Conservation (phyloP, 2,113 vertebrate genomes). For the Caranx melampygus region DNA sequence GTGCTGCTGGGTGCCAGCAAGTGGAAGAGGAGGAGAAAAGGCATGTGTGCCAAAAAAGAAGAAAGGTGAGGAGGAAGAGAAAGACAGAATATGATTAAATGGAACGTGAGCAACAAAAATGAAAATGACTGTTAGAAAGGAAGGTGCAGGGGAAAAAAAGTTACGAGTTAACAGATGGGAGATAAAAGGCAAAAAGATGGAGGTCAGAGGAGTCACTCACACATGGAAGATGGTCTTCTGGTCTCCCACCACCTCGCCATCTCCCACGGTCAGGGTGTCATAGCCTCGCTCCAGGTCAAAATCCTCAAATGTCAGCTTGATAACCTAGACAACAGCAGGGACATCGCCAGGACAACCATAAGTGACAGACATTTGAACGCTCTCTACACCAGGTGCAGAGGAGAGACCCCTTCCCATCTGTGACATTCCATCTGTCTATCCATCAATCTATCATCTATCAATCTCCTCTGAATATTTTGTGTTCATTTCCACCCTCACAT, state of each 20-base stretch:
- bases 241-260: constrained; percentile 94
- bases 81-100: constrained; percentile 28
- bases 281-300: constrained; percentile 98
- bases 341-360: constrained; percentile 39
- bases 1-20: constrained; percentile 23
- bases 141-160: not conserved
- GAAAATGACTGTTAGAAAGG: constrained; percentile 17
- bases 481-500: constrained; percentile 1
- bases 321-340: constrained; percentile 86
- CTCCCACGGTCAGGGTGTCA: constrained; percentile 96
- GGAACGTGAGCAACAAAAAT: constrained; percentile 36
- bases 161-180: constrained; percentile 16
- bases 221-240: constrained; percentile 97
- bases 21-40: constrained; percentile 24
- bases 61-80: constrained; percentile 40
- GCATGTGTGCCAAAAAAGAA: constrained; percentile 23
- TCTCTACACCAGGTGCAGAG: constrained; percentile 27
- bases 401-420: constrained; percentile 55
- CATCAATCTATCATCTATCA: constrained; percentile 33
- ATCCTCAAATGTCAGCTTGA: constrained; percentile 98
- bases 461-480: constrained; percentile 4
- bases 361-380: constrained; percentile 50
- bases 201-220: constrained; percentile 86
- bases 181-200: constrained; percentile 28
- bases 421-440: constrained; percentile 23